Conservation (phyloP, 2,797 vertebrate genomes). For the Numenius phaeopus region DNA sequence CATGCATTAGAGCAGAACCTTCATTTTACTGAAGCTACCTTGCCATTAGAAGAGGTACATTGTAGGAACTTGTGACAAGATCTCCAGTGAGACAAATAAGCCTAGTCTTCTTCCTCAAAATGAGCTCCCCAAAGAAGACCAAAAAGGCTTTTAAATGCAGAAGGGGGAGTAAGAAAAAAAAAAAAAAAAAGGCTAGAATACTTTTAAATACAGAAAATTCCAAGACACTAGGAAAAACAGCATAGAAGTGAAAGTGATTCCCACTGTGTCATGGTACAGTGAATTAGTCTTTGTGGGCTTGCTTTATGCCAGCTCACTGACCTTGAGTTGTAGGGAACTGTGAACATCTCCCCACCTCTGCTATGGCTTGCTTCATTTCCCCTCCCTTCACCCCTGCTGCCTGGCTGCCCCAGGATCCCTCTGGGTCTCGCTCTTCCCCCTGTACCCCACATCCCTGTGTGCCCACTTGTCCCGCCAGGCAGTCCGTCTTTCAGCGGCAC, state of each 20-base stretch:
- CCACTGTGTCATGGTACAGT: not conserved
- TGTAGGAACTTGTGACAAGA: not conserved
- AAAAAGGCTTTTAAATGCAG: not conserved
- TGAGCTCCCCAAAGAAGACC: not conserved
- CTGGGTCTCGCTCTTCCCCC: not conserved
- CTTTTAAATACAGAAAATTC: not conserved
- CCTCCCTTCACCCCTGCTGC: rapidly evolving
- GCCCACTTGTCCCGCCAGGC: not conserved
- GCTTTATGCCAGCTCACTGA: not conserved
- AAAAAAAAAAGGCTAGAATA: not conserved
- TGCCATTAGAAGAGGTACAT: not conserved
- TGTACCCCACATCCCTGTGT: rapidly evolving
- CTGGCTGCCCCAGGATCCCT: not conserved
- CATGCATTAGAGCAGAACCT: not conserved
- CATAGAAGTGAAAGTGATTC: not conserved
- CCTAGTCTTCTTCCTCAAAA: not conserved
- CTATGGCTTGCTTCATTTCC: not conserved
- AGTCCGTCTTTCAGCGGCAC: rapidly evolving
- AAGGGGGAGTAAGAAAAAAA: too few relatives aligned
- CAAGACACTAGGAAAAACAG: not conserved
- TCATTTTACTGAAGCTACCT: not conserved
- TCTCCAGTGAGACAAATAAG: not conserved
- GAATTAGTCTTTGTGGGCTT: not conserved
- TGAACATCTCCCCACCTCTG: not conserved
- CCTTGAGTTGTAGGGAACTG: not conserved